Conservation (phyloP, 2,888 invertebrate genomes). For the Salticus scenicus region DNA sequence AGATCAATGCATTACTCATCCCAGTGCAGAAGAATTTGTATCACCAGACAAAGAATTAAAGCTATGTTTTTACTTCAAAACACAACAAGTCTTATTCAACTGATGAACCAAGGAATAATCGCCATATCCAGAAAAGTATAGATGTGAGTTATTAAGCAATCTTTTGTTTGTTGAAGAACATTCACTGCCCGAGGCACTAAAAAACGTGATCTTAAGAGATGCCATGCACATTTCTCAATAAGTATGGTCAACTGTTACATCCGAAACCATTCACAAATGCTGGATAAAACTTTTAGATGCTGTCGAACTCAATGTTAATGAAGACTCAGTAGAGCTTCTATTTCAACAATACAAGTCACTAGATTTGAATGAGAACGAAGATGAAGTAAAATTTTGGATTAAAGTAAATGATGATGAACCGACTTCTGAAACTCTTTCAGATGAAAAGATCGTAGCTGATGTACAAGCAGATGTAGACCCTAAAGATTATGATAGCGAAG, state of each 20-base stretch:
- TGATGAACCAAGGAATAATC: conserved; percentile 4
- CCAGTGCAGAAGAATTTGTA: not conserved
- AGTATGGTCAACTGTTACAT: too few relatives aligned
- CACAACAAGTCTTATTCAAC: conserved; percentile 9
- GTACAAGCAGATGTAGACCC: not conserved
- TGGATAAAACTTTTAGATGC: conserved; percentile 3
- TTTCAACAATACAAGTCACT: conserved; percentile 1
- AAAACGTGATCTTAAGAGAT: not conserved
- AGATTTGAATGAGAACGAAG: not conserved
- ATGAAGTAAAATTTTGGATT: conserved; percentile 2
- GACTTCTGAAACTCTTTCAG: conserved; percentile 7
- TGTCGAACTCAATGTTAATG: not conserved
- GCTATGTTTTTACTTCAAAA: not conserved
- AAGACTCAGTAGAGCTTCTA: conserved; percentile 19
- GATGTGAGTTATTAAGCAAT: not conserved
- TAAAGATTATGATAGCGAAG: conserved; percentile 10
- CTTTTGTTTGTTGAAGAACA: not conserved
- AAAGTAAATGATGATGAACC: not conserved
- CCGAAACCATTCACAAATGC: not conserved
- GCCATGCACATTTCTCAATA: not conserved
- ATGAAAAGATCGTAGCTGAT: not conserved
- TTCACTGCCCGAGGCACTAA: not conserved
- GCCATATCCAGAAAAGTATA: not conserved
- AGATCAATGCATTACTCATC: conserved; percentile 16
- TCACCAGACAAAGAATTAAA: not conserved